These are phyloP conservation scores for Aphodius granarius DNA, from an alignment of 2,888 invertebrate genomes.

Conservation along the genomic window DNA sequence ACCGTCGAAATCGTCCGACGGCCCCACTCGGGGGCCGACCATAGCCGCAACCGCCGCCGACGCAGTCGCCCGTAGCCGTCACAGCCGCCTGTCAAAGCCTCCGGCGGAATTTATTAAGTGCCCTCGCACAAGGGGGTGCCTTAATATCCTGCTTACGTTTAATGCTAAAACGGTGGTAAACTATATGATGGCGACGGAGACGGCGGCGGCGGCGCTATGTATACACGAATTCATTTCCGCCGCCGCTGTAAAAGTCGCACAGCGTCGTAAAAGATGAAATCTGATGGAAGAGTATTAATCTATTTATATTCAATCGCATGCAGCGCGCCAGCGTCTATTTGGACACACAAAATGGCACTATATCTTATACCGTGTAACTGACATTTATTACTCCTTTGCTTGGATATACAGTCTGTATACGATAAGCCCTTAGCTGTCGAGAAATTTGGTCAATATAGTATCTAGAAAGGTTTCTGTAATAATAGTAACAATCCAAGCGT, in stretches of 20 bases:
- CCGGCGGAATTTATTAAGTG: constrained; percentile 12
- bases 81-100: neutral
- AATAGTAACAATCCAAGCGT: too few species aligned
- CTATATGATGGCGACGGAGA: neutral
- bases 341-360: neutral
- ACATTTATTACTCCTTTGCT: too few species aligned
- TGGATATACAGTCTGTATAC: too few species aligned
- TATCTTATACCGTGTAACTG: neutral
- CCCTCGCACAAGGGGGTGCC: neutral
- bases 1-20: constrained; percentile 3
- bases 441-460: too few species aligned
- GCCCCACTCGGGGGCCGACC: neutral
- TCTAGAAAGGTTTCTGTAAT: too few species aligned
- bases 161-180: constrained; percentile 10
- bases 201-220: neutral
- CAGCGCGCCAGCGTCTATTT: neutral
- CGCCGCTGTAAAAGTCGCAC: neutral
- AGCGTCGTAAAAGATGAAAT: neutral
- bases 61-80: neutral
- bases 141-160: constrained; percentile 12
- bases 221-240: neutral
- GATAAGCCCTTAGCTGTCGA: too few species aligned
- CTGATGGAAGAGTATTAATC: neutral
- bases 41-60: neutral
- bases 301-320: neutral